Evolutionary conservation across 2,888 invertebrate species (phyloP).

Genomic region (Hirtodrosophila histrioides): DNA sequence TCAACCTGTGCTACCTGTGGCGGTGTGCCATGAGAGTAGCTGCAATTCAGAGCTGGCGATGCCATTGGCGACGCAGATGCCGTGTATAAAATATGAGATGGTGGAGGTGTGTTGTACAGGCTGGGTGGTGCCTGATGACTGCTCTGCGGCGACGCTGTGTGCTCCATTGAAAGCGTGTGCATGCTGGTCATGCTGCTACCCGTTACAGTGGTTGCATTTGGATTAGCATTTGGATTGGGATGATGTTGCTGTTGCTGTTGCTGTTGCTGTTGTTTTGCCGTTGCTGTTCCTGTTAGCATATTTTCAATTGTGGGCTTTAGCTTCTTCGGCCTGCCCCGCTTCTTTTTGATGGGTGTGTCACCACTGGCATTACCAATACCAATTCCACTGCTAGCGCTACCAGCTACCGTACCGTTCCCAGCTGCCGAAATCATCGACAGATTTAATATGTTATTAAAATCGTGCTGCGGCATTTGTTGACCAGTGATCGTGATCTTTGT

Average conservation of each 20-base stretch:
- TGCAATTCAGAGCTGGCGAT: conserved; percentile 80
- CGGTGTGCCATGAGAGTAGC: conserved; percentile 66
- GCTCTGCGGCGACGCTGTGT: conserved; percentile 60
- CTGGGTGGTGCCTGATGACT: conserved; percentile 63
- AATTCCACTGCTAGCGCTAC: background rate
- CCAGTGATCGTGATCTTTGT: conserved; percentile 53
- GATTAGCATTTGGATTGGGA: background rate
- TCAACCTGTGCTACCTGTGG: conserved; percentile 43
- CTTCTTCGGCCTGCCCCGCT: conserved; percentile 94
- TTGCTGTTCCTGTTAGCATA: conserved; percentile 48
- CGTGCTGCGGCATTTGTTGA: conserved; percentile 85
- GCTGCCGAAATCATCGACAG: conserved; percentile 67
- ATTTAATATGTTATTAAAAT: conserved; percentile 79
- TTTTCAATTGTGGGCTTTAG: conserved; percentile 86
- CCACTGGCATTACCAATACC: conserved; percentile 73
- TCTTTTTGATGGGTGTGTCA: conserved; percentile 92
- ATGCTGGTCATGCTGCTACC: conserved; percentile 54
- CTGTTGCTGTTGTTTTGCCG: too few species aligned
- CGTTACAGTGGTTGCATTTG: conserved; percentile 74
- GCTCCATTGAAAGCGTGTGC: conserved; percentile 53
- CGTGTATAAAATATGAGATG: conserved; percentile 68
- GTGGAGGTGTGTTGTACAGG: conserved; percentile 68
- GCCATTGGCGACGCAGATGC: conserved; percentile 80
- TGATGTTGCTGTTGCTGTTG: conserved; percentile 82
- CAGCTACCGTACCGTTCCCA: conserved; percentile 1